Percentiles rank a stretch among this genome's conserved stretches.
These are phyloP conservation scores for Tympanoctomys barrerae DNA, from an alignment of 2,797 vertebrate genomes.

Conservation along the genomic window DNA sequence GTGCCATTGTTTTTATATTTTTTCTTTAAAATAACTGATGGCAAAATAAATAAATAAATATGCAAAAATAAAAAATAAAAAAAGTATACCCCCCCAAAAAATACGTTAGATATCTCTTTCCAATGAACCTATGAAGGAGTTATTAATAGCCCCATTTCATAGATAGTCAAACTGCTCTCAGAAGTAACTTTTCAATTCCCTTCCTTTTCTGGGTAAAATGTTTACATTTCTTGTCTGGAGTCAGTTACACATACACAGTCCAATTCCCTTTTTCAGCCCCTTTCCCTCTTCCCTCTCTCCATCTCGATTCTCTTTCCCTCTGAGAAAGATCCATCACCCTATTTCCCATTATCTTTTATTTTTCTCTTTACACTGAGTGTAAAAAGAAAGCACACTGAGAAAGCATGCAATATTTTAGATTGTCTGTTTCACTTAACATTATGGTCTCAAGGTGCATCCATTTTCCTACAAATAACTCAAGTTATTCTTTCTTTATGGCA, in stretches of 20 bases:
- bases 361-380: not conserved
- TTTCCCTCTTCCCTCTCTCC: not conserved
- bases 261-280: not conserved
- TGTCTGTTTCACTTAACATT: not conserved
- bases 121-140: not conserved
- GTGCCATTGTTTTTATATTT: no score
- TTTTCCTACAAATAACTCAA: not conserved
- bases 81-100: not conserved
- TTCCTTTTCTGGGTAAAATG: not conserved
- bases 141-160: constrained; percentile 43
- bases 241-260: not conserved
- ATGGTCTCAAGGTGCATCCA: not conserved
- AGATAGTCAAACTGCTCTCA: constrained; percentile 45
- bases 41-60: no score
- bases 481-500: not conserved
- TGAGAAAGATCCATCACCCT: not conserved
- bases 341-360: not conserved
- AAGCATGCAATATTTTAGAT: not conserved
- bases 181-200: not conserved
- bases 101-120: constrained; percentile 39
- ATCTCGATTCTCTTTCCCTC: not conserved
- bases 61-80: no score
- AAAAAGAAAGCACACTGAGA: not conserved
- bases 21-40: no score
- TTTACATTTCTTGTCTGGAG: not conserved